Conservation (phyloP, 2,888 invertebrate species). For the Teleogryllus oceanicus region DNA sequence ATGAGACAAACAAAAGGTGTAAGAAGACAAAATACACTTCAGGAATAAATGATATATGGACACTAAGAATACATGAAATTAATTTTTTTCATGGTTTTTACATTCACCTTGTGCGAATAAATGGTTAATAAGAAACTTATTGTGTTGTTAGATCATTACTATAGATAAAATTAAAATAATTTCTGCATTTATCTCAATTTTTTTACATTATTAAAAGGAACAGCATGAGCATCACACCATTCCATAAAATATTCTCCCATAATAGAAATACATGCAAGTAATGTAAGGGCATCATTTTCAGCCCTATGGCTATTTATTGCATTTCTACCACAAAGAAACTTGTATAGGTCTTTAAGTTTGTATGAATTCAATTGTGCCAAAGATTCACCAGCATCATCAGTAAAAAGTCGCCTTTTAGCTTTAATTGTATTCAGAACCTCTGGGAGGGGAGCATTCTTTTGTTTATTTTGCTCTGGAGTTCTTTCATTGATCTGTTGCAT, state of each 20-base stretch:
- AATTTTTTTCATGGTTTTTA: too few species aligned
- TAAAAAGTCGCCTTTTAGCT: constrained; percentile 24
- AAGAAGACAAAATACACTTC: too few species aligned
- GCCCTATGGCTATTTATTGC: constrained; percentile 59
- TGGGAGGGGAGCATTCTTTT: constrained; percentile 26
- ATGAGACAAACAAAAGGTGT: too few species aligned
- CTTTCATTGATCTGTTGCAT: constrained; percentile 52
- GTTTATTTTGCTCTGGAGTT: constrained; percentile 50
- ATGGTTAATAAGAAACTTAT: too few species aligned
- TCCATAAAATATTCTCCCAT: constrained; percentile 57
- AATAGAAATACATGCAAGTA: constrained; percentile 59
- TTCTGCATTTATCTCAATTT: constrained; percentile 33
- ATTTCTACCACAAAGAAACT: constrained; percentile 52
- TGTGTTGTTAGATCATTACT: too few species aligned
- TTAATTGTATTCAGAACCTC: constrained; percentile 19
- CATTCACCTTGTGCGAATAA: too few species aligned
- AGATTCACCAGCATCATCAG: background rate
- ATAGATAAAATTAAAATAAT: background rate
- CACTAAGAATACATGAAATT: too few species aligned
- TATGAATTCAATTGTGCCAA: constrained; percentile 47
- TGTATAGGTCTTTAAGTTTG: constrained; percentile 55
- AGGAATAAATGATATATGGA: too few species aligned
- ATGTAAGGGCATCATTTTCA: constrained; percentile 63
- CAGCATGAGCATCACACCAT: constrained; percentile 52
- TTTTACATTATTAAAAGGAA: constrained; percentile 44